phyloP scores from a whole-genome alignment of 2,113 vertebrate genomes.

The Callocephalon fimbriatum region DNA sequence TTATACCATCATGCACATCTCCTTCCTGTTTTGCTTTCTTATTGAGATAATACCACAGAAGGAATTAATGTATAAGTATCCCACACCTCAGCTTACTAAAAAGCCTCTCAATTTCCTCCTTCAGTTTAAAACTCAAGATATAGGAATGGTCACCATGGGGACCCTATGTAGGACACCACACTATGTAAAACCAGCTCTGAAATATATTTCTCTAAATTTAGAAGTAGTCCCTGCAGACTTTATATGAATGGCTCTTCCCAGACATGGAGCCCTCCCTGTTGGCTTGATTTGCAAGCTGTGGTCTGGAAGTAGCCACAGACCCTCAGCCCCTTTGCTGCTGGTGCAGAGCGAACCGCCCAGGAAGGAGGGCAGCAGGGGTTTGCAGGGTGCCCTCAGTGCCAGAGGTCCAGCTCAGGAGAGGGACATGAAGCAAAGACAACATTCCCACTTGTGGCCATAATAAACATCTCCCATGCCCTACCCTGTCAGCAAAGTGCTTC shows the following conservation, averaged over 20 bases:
- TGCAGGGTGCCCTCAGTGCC: background rate
- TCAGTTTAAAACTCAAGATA: background rate
- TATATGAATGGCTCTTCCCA: background rate
- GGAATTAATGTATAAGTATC: background rate
- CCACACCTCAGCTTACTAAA: background rate
- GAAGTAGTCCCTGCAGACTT: background rate
- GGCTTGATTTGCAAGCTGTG: background rate
- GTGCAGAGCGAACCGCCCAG: background rate
- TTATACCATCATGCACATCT: rapidly evolving
- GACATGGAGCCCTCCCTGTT: rapidly evolving
- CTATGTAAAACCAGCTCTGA: background rate
- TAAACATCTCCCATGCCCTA: rapidly evolving
- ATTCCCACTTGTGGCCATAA: background rate
- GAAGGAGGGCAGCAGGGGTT: background rate
- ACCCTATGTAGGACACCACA: background rate
- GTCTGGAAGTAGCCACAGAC: background rate
- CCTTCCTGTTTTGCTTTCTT: background rate
- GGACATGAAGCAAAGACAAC: rapidly evolving
- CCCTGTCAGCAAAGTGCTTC: background rate
- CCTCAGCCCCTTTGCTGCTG: background rate
- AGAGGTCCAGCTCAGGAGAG: background rate
- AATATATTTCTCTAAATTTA: background rate
- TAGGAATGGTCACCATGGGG: background rate
- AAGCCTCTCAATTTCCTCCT: background rate
- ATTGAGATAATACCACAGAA: background rate